phyloP scores from a whole-genome alignment of 2,888 invertebrate species.

The Rosalia funebris region DNA sequence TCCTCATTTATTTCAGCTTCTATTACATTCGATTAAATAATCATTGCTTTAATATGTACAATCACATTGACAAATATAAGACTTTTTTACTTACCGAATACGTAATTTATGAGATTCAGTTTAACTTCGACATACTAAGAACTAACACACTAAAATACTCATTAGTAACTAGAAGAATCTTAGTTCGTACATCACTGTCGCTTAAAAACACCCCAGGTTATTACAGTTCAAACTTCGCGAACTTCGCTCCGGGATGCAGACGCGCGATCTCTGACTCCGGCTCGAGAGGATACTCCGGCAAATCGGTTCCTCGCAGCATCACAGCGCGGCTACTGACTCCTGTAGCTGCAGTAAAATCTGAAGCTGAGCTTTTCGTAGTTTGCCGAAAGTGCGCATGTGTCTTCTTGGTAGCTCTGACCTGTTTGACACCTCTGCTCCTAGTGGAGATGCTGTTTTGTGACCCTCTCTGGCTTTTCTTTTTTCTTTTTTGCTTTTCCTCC shows the following conservation, averaged over 20 bases:
- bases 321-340: conserved; percentile 58
- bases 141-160: conserved; percentile 11
- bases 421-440: conserved; percentile 58
- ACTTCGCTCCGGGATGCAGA: conserved; percentile 8
- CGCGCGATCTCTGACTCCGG: conserved; percentile 34
- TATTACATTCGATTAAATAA: too few relatives aligned
- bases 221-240: conserved; percentile 12
- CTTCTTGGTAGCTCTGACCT: conserved; percentile 51
- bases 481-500: conserved; percentile 25
- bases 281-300: conserved; percentile 28
- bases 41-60: too few relatives aligned
- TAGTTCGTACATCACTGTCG: conserved; percentile 16
- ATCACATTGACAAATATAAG: too few relatives aligned
- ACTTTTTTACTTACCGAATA: neutral
- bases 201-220: neutral
- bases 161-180: conserved; percentile 1
- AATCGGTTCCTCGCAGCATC: conserved; percentile 46
- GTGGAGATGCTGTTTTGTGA: conserved; percentile 47
- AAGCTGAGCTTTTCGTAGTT: conserved; percentile 48
- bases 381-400: conserved; percentile 51
- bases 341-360: conserved; percentile 55
- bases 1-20: too few relatives aligned
- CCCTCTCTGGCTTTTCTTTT: conserved; percentile 36
- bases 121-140: neutral
- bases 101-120: conserved; percentile 6